These are phyloP conservation scores for Morinoia aosen DNA, from an alignment of 2,888 invertebrate species.

Conservation along the genomic window DNA sequence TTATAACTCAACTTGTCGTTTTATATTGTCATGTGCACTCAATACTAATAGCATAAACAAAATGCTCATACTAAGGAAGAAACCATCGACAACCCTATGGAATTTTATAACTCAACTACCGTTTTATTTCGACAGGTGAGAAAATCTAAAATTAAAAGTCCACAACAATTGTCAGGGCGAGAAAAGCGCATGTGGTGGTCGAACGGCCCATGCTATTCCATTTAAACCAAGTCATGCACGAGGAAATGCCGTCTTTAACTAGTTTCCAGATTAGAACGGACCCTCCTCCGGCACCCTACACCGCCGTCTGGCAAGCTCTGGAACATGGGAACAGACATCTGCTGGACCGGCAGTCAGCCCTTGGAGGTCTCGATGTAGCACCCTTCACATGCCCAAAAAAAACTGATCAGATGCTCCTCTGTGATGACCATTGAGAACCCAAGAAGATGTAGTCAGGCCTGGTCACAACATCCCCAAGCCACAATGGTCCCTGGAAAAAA, in stretches of 20 bases:
- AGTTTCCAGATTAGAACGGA: not conserved
- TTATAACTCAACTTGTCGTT: too few relatives aligned
- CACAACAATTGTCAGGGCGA: not conserved
- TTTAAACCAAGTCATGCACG: not conserved
- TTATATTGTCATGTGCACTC: too few relatives aligned
- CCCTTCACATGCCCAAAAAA: not conserved
- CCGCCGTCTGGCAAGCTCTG: not conserved
- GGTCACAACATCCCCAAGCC: conserved; percentile 24
- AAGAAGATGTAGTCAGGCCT: conserved; percentile 27
- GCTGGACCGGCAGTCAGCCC: not conserved
- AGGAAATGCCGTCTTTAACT: not conserved
- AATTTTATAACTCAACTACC: too few relatives aligned
- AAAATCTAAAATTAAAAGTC: not conserved
- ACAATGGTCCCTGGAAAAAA: not conserved
- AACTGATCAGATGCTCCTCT: not conserved
- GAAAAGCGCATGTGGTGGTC: not conserved
- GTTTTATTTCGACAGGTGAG: too few relatives aligned
- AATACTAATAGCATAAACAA: too few relatives aligned
- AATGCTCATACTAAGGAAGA: too few relatives aligned
- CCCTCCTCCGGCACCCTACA: not conserved
- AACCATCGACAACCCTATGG: too few relatives aligned
- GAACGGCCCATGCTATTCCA: not conserved
- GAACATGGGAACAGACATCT: conserved; percentile 23
- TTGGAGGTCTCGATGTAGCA: not conserved
- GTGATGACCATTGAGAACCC: conserved; percentile 16